phyloP scores from a whole-genome alignment of 2,888 invertebrate species.

The Drosophila paramelanica region DNA sequence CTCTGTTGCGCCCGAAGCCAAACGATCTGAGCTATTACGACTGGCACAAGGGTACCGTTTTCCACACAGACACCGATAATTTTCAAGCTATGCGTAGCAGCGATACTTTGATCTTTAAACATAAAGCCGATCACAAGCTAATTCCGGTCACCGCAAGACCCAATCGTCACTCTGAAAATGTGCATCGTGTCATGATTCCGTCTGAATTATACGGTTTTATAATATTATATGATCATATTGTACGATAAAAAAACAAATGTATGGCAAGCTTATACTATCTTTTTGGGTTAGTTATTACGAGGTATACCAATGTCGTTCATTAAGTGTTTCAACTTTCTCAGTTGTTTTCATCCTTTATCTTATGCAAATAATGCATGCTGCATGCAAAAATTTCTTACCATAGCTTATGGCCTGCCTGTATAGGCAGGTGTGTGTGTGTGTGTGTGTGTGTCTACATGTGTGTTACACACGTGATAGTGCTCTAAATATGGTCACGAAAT shows the following conservation, averaged over 20 bases:
- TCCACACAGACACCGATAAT: conserved; percentile 24
- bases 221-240: conserved; percentile 42
- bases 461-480: conserved; percentile 69
- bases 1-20: conserved; percentile 28
- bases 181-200: conserved; percentile 16
- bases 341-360: conserved; percentile 65
- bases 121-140: conserved; percentile 42
- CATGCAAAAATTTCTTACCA: conserved; percentile 55
- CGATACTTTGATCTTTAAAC: conserved; percentile 27
- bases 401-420: conserved; percentile 33
- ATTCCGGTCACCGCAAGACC: conserved; percentile 27
- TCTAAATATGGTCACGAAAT: conserved; percentile 74
- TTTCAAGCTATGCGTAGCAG: conserved; percentile 6
- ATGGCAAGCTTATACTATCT: no score
- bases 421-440: conserved; percentile 52
- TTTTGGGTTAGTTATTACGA: not conserved
- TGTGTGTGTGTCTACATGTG: conserved; percentile 28
- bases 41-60: conserved; percentile 37
- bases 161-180: conserved; percentile 10
- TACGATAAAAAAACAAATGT: conserved; percentile 8
- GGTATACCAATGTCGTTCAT: conserved; percentile 13
- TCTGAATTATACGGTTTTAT: conserved; percentile 29
- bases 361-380: conserved; percentile 75
- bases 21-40: conserved; percentile 44
- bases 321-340: not conserved